A percentile compares a stretch with the other conserved stretches of the same genome.
phyloP scores from a whole-genome alignment of 2,797 vertebrate genomes.

The Lacerta agilis region DNA sequence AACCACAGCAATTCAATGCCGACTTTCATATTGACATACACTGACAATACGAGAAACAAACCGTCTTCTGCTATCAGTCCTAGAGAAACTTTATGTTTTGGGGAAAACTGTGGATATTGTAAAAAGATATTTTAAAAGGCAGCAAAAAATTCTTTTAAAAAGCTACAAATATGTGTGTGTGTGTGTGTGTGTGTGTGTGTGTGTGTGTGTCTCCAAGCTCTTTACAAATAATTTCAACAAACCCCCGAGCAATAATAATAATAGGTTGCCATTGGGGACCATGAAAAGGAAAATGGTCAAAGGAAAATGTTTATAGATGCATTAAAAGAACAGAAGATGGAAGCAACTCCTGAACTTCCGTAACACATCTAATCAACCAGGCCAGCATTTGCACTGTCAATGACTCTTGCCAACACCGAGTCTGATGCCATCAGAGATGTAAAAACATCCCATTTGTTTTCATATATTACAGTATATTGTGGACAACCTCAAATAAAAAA shows the following conservation, averaged over 20 bases:
- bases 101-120: not conserved
- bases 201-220: not conserved
- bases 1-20: not conserved
- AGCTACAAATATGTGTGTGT: conserved; percentile 25
- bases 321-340: conserved; percentile 35
- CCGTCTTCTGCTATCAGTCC: not conserved
- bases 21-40: not conserved
- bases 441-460: conserved; percentile 73
- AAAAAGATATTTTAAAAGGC: not conserved
- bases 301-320: conserved; percentile 37
- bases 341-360: conserved; percentile 38
- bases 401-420: conserved; percentile 62
- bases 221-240: conserved; percentile 33
- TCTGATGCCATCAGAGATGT: conserved; percentile 63
- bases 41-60: not conserved
- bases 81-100: not conserved
- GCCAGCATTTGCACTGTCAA: conserved; percentile 56
- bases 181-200: too few relatives aligned
- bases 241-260: conserved; percentile 28
- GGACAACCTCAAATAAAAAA: conserved; percentile 67
- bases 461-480: conserved; percentile 72
- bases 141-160: not conserved
- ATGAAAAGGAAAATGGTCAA: conserved; percentile 40
- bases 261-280: conserved; percentile 22
- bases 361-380: conserved; percentile 37